phyloP scores from a whole-genome alignment of 2,888 invertebrate species.

The Aspidiotus destructor region DNA sequence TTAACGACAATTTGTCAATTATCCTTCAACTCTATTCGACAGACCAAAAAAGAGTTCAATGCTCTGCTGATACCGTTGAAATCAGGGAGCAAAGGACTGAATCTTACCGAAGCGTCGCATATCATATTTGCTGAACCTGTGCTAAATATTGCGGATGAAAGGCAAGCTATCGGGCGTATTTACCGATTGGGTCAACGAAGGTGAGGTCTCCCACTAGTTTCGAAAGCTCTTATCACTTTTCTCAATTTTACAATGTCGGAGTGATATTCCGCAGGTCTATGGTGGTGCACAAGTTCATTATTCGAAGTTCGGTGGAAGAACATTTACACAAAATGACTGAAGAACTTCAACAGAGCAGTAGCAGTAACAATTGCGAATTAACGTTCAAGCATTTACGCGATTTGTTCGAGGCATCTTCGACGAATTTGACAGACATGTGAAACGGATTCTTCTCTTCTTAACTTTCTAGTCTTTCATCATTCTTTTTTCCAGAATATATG shows the following conservation, averaged over 20 bases:
- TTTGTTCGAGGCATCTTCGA: background rate
- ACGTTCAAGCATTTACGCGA: constrained; percentile 18
- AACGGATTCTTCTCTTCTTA: too few relatives aligned
- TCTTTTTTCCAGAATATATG: too few relatives aligned
- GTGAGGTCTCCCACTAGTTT: constrained; percentile 40
- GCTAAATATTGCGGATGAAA: constrained; percentile 60
- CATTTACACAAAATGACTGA: constrained; percentile 23
- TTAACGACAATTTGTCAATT: too few relatives aligned
- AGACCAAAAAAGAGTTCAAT: constrained; percentile 44
- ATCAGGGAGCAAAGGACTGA: constrained; percentile 65
- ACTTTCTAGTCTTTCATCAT: too few relatives aligned
- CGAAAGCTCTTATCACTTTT: background rate
- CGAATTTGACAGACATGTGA: too few relatives aligned
- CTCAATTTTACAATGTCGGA: too few relatives aligned
- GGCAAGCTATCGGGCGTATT: constrained; percentile 67
- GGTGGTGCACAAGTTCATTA: constrained; percentile 20
- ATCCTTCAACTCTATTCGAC: background rate
- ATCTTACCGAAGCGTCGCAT: constrained; percentile 68
- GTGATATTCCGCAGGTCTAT: constrained; percentile 5
- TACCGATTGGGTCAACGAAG: constrained; percentile 69
- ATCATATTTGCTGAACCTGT: constrained; percentile 65
- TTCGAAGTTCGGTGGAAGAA: constrained; percentile 19
- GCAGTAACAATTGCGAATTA: constrained; percentile 3
- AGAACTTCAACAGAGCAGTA: constrained; percentile 6
- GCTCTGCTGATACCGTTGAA: constrained; percentile 58